Evolutionary conservation across 2,888 invertebrate genomes (phyloP).

Genomic region (Serrognathus titanus): DNA sequence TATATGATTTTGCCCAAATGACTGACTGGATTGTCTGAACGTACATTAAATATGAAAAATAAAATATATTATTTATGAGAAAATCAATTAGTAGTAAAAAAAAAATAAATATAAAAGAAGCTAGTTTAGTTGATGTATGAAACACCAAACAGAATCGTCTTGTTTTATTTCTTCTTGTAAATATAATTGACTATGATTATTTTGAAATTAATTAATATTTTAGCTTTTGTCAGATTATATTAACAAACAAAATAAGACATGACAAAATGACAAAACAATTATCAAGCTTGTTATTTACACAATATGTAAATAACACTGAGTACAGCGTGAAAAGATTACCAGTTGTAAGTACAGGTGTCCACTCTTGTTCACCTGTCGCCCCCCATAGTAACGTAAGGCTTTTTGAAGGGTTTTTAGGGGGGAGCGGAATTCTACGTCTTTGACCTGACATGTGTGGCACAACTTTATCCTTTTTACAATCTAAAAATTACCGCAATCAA

Average conservation of each 20-base stretch:
- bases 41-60: no score
- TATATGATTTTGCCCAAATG: no score
- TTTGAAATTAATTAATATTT: no score
- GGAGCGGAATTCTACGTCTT: conserved; percentile 19
- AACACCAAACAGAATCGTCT: no score
- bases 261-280: conserved; percentile 14
- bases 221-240: no score
- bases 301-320: conserved; percentile 5
- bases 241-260: conserved; percentile 5
- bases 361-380: conserved; percentile 94
- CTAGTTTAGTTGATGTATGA: no score
- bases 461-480: conserved; percentile 47
- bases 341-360: conserved; percentile 94
- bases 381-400: conserved; percentile 82
- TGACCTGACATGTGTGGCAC: conserved; percentile 39
- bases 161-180: no score
- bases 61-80: no score
- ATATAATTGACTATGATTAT: no score
- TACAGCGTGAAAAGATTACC: conserved; percentile 55
- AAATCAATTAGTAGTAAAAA: no score
- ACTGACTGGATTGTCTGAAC: no score
- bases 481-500: conserved; percentile 21
- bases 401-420: conserved; percentile 45
- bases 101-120: no score
- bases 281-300: conserved; percentile 15